Base-by-base conservation (phyloP, 64 coral and sea anemone genomes). In the Trachythela sp. region DNA sequence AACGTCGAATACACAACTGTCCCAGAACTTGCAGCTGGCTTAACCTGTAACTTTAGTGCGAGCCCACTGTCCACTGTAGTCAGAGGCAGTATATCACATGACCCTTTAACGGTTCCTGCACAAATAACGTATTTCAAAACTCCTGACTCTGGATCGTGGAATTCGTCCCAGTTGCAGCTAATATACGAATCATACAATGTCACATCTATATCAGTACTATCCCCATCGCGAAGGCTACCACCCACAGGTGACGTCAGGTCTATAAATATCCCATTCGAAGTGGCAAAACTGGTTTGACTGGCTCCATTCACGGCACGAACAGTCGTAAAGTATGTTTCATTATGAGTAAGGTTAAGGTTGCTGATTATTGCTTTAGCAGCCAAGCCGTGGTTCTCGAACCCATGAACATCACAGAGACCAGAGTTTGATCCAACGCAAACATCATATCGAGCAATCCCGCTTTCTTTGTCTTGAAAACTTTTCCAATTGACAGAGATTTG, bases 181-280 rank as follows among this genome's bases (percentile, higher is more conserved):
- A 80, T 8, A 29, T 37, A 37, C 9, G 75, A 80, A 36, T 36
- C 75, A 18, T 80, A 80, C 31, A 35, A 35, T 15, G 75, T 80
- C 9, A 80, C 37, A 80, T 80, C 30, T 13, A 36, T 36, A 80
- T 80, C 75, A 4, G 1, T 18, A 39, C 30, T 30, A 34, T 80
- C 75, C 10, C 75, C 75, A 39, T 80, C 75, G 35, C 75, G 75
- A 35, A 80, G 75, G 8, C 75, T 30, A 2, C 95, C 92, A n/a
- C 86, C 48, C 17, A 64, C 32, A 26, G 95, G 95, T 7, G 95
- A 39, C 15, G 95, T 92, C 1, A 85, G 90, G 54, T 97, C 95
- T 48, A 97, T 22, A 37, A 92, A 26, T 36, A 97, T 91, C 7
- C 95, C 95, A 83, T 97, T 80, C 26, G 95, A 97, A 20, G 36